phyloP scores from a whole-genome alignment of 2,888 invertebrate genomes.

The Leucoptera coffeella region DNA sequence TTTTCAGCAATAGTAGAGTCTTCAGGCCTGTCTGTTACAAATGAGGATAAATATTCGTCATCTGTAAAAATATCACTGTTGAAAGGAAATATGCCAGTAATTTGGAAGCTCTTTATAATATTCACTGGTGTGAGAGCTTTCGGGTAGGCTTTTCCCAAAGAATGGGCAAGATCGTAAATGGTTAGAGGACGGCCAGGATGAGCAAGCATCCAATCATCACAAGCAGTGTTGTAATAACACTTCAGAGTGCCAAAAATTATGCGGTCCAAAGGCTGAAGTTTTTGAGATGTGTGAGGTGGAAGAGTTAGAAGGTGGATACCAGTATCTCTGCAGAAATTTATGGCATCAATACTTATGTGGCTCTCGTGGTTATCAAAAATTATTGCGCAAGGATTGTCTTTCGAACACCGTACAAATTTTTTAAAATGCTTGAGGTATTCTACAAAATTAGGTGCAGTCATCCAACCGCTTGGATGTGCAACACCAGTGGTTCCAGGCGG shows the following conservation, averaged over 20 bases:
- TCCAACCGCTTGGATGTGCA: conserved; percentile 15
- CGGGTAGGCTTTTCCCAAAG: conserved; percentile 10
- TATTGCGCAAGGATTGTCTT: conserved; percentile 11
- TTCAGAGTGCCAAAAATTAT: conserved; percentile 13
- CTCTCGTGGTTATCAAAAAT: conserved; percentile 14
- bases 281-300: conserved; percentile 12
- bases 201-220: conserved; percentile 12
- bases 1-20: not conserved
- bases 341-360: conserved; percentile 9
- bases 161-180: conserved; percentile 15
- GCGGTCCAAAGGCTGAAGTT: conserved; percentile 12
- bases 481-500: conserved; percentile 15
- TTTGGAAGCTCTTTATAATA: conserved; percentile 12
- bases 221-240: conserved; percentile 8
- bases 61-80: conserved; percentile 13
- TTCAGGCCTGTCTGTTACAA: conserved; percentile 9
- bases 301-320: conserved; percentile 17
- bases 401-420: conserved; percentile 10
- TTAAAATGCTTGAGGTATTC: conserved; percentile 12
- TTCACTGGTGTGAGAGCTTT: conserved; percentile 10
- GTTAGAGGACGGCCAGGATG: conserved; percentile 15
- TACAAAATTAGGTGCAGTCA: conserved; percentile 11
- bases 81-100: conserved; percentile 14
- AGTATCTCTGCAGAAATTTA: conserved; percentile 15
- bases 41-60: conserved; percentile 10